Evolutionary conservation across 2,888 invertebrate genomes (phyloP).

Genomic region (Argynnis bischoffii): DNA sequence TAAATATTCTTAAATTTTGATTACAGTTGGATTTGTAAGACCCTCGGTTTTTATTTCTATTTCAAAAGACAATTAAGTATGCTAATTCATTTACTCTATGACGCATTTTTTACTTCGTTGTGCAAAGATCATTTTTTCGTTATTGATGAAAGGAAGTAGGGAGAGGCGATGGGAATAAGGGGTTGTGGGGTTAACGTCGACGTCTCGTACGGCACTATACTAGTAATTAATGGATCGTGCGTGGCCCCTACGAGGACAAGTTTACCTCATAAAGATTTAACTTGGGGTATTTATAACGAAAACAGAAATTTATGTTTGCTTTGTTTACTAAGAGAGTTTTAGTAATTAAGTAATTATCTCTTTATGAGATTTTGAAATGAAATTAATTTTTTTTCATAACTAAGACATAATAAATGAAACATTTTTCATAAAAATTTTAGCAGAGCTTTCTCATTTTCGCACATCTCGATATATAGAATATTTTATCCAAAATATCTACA

Average conservation of each 20-base stretch:
- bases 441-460: too few relatives aligned
- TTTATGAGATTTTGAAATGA: neutral
- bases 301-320: constrained; percentile 17
- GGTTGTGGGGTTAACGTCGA: constrained; percentile 46
- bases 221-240: constrained; percentile 61
- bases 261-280: constrained; percentile 50
- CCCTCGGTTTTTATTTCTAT: constrained; percentile 69
- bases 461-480: too few relatives aligned
- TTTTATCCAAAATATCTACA: neutral
- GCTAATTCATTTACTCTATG: constrained; percentile 77
- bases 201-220: constrained; percentile 53
- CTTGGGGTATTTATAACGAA: constrained; percentile 18
- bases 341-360: constrained; percentile 17
- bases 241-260: constrained; percentile 54
- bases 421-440: too few relatives aligned
- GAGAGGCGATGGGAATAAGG: constrained; percentile 37
- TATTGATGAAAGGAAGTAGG: constrained; percentile 45
- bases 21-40: constrained; percentile 63
- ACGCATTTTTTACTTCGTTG: constrained; percentile 60
- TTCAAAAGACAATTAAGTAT: constrained; percentile 75
- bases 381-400: neutral
- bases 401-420: neutral
- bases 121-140: constrained; percentile 61
- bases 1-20: constrained; percentile 74
- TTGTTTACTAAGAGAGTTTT: constrained; percentile 8